Conservation (phyloP, 2,113 vertebrate species). For the Pangasianodon hypophthalmus region DNA sequence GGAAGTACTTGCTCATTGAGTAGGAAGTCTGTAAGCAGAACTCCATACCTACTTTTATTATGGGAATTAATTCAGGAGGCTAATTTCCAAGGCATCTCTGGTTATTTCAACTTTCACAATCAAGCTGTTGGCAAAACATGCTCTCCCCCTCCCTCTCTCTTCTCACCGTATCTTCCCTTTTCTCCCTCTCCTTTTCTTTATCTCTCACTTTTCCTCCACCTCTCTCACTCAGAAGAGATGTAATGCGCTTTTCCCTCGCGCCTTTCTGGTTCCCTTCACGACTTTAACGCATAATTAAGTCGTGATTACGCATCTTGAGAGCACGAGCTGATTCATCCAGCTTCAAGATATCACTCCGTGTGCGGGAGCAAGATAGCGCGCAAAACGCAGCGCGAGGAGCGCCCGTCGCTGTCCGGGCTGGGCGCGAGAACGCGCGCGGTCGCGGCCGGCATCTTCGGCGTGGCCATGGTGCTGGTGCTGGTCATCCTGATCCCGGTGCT, state of each 20-base stretch:
- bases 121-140: background rate
- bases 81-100: background rate
- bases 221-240: background rate
- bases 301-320: background rate
- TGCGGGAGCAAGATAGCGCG: conserved; percentile 75
- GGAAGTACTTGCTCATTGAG: background rate
- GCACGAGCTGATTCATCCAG: background rate
- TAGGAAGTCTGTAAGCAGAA: background rate
- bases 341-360: background rate
- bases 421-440: conserved; percentile 92
- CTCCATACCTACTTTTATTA: background rate
- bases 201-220: background rate
- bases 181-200: background rate
- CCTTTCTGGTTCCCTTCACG: background rate
- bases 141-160: background rate
- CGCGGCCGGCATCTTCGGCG: conserved; percentile 90
- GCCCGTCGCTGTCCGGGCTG: conserved; percentile 86
- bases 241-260: background rate
- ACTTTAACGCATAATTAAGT: background rate
- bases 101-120: background rate
- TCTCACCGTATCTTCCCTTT: background rate
- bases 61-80: background rate
- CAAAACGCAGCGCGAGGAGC: conserved; percentile 91
- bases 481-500: conserved; percentile 95
- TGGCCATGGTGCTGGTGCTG: conserved; percentile 92